A percentile compares a stretch with the other conserved stretches of the same genome.
Conservation (phyloP, 1,140 invertebrate genomes). For the Zaprionus ghesquierei region DNA sequence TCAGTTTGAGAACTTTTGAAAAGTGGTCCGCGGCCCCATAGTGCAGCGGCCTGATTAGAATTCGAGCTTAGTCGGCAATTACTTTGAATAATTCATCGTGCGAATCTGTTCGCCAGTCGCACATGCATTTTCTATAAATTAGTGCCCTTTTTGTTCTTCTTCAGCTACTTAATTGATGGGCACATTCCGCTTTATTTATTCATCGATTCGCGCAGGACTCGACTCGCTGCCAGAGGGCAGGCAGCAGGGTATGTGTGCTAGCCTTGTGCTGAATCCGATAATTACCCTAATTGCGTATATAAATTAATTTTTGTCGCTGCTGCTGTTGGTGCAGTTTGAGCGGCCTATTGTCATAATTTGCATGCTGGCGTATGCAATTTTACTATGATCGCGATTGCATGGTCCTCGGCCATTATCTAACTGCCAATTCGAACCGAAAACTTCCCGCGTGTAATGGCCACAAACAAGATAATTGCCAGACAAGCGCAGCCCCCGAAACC, state of each 20-base stretch:
- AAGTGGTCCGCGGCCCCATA: too few relatives aligned
- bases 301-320: slow-evolving; percentile 61
- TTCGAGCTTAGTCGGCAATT: too few relatives aligned
- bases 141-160: background rate
- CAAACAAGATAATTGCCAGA: background rate
- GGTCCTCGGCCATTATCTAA: slow-evolving; percentile 28
- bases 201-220: slow-evolving; percentile 8
- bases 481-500: background rate
- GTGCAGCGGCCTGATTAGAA: too few relatives aligned
- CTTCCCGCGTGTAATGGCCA: background rate
- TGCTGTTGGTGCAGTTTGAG: slow-evolving; percentile 3
- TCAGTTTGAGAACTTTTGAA: too few relatives aligned
- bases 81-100: background rate
- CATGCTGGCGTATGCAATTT: slow-evolving; percentile 22
- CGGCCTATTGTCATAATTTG: slow-evolving; percentile 2
- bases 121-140: background rate
- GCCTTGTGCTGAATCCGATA: slow-evolving; percentile 27
- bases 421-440: slow-evolving; percentile 5
- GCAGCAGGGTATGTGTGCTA: too few relatives aligned
- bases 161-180: slow-evolving; percentile 53
- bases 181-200: slow-evolving; percentile 62
- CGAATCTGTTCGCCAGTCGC: background rate
- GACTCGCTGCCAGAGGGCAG: background rate
- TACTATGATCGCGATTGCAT: slow-evolving; percentile 28
- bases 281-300: slow-evolving; percentile 66